Evolutionary conservation across 2,888 invertebrate species (phyloP).

Genomic region (Pegoplata infirma): DNA sequence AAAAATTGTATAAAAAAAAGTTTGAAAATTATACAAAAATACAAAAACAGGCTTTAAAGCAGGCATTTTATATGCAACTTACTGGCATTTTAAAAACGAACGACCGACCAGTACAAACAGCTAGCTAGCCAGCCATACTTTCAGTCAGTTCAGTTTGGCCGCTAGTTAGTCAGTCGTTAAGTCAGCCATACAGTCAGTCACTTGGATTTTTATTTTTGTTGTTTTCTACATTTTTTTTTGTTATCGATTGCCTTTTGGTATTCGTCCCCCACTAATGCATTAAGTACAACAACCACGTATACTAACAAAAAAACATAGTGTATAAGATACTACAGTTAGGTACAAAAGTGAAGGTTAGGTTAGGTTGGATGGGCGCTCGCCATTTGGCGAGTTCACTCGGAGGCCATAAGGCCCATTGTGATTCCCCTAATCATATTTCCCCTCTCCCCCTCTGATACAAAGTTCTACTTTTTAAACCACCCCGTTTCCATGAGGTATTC

Average conservation of each 20-base stretch:
- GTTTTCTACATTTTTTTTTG: conserved; percentile 1
- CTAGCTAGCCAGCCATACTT: conserved; percentile 5
- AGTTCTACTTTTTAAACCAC: no score
- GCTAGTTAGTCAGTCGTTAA: neutral
- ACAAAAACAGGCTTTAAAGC: conserved; percentile 56
- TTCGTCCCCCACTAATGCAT: conserved; percentile 49
- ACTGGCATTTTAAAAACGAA: conserved; percentile 50
- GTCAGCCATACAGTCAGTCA: neutral
- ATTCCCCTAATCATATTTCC: no score
- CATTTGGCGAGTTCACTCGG: no score
- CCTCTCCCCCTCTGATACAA: no score
- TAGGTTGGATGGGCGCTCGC: no score
- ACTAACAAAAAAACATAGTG: neutral
- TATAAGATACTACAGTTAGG: conserved; percentile 22
- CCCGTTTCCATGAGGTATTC: no score
- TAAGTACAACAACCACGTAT: conserved; percentile 29
- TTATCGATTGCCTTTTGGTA: conserved; percentile 48
- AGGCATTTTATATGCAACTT: conserved; percentile 56
- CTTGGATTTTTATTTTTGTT: conserved; percentile 20
- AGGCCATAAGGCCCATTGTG: no score
- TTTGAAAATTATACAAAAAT: conserved; percentile 18
- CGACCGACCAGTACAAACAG: no score
- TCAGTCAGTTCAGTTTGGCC: no score
- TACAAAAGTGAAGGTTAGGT: conserved; percentile 12
- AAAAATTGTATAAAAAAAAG: conserved; percentile 39